Evolutionary conservation across 2,113 vertebrate species (phyloP).

Genomic region (Crocuta crocuta): DNA sequence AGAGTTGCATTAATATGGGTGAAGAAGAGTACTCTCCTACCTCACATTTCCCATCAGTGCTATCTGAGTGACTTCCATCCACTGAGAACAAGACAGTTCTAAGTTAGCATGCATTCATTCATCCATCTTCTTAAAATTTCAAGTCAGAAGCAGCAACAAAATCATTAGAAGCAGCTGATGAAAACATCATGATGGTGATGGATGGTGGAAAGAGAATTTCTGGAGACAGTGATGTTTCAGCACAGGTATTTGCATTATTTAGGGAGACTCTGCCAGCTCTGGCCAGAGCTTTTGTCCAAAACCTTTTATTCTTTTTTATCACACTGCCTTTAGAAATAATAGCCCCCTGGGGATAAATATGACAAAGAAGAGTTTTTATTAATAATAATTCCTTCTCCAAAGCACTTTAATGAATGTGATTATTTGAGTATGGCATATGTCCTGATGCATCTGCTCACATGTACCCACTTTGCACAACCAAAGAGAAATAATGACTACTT

Average conservation of each 20-base stretch:
- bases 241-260: slow-evolving; percentile 45
- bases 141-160: slow-evolving; percentile 72
- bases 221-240: slow-evolving; percentile 65
- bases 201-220: slow-evolving; percentile 77
- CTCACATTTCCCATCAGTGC: slow-evolving; percentile 13
- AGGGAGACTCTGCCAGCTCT: slow-evolving; percentile 23
- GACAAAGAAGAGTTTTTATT: neutral
- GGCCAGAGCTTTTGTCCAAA: neutral
- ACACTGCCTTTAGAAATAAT: neutral
- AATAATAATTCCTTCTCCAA: neutral
- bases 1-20: slow-evolving; percentile 51
- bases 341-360: neutral
- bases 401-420: neutral
- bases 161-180: slow-evolving; percentile 78
- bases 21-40: neutral
- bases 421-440: slow-evolving; percentile 3
- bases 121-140: slow-evolving; percentile 76
- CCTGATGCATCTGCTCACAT: neutral
- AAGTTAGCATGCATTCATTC: slow-evolving; percentile 64
- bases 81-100: slow-evolving; percentile 69
- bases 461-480: neutral
- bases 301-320: neutral
- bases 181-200: slow-evolving; percentile 75
- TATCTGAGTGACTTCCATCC: slow-evolving; percentile 55
- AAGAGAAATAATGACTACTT: slow-evolving; percentile 31